Evolutionary conservation across 2,113 vertebrate genomes (phyloP), one percentile per base, ranked within the genome.

Genomic region (Pungitius pungitius): DNA sequence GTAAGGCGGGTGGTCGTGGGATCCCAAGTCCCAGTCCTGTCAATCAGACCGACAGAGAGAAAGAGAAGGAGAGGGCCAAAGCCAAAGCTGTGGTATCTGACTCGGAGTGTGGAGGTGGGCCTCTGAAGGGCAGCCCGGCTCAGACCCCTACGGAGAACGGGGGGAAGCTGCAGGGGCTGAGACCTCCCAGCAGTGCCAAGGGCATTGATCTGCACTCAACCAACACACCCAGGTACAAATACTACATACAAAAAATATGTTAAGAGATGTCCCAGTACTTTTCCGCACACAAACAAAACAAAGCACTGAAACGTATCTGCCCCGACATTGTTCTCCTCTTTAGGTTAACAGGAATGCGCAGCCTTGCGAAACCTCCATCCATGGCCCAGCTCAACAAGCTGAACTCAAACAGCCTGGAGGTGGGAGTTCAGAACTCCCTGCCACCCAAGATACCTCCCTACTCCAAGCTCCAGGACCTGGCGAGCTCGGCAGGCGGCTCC

Each of bases 21-120:
- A 91, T 92, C 77, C 88, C 88, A 3, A 80, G 93, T 0, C 93
- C 95, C 0, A 87, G 93, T 20, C 96, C 96, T 0, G 97, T 97
- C 79, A 99, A 99, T 88, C 97, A 98, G 90, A 99, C 97, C 0
- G 97, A 99, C 75, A 91, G 96, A 47, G 93, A 94, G 80, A 94
- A 94, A 1, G 97, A 99, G 86, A 98, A 98, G 81, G 97, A 99
- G 83, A 95, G 97, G 83, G 97, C 97, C 81, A 97, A 96, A 85
- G 96, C 96, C 69, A 98, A 98, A 85, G 96, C 96, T 0, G 96
- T 95, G 62, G 96, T 94, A 0, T 93, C 96, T 7, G 96, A 98
- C 86, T 92, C 96, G 0, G 96, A 98, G 70, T 94, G 90, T 58
- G 88, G 92, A 57, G 67, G 84, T 0, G 79, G 90, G 2, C 75